Percentiles rank a stretch among this genome's conserved stretches.
Conservation (phyloP, 2,888 invertebrate genomes). For the Hydrotaea cyrtoneurina region DNA sequence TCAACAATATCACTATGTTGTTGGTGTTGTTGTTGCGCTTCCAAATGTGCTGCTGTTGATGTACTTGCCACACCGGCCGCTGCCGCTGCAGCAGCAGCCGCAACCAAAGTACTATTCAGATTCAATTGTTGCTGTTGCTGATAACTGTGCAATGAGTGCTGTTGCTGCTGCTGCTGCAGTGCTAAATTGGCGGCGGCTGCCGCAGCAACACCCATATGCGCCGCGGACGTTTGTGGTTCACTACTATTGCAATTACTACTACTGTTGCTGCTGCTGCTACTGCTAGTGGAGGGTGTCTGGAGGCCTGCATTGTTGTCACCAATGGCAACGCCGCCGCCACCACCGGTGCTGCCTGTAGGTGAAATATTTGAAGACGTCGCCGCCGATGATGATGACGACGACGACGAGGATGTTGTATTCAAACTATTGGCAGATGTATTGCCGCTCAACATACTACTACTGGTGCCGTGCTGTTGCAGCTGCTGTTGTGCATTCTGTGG, state of each 20-base stretch:
- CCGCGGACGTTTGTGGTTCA: conserved; percentile 75
- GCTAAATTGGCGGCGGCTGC: conserved; percentile 78
- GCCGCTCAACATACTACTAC: conserved; percentile 67
- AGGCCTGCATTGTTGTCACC: conserved; percentile 72
- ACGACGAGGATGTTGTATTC: conserved; percentile 74
- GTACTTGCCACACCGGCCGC: conserved; percentile 74
- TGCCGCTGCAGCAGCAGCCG: conserved; percentile 74
- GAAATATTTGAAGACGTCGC: conserved; percentile 74
- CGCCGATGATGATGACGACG: conserved; percentile 74
- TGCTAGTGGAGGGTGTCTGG: conserved; percentile 65
- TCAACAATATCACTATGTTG: conserved; percentile 74
- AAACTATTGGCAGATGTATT: conserved; percentile 73
- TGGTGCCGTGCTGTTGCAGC: conserved; percentile 68
- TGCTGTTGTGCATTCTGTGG: conserved; percentile 74
- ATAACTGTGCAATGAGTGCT: conserved; percentile 77
- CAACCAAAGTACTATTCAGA: conserved; percentile 75
- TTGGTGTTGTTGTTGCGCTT: conserved; percentile 72
- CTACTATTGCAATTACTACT: conserved; percentile 68
- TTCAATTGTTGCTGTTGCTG: conserved; percentile 78
- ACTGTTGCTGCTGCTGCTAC: conserved; percentile 64
- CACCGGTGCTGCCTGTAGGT: conserved; percentile 73
- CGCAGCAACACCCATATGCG: conserved; percentile 73
- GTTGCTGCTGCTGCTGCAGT: conserved; percentile 77
- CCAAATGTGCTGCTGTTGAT: conserved; percentile 73
- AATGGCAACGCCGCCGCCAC: conserved; percentile 70